Evolutionary conservation across 2,888 invertebrate species (phyloP).

Genomic region (Drosophila bunnanda): DNA sequence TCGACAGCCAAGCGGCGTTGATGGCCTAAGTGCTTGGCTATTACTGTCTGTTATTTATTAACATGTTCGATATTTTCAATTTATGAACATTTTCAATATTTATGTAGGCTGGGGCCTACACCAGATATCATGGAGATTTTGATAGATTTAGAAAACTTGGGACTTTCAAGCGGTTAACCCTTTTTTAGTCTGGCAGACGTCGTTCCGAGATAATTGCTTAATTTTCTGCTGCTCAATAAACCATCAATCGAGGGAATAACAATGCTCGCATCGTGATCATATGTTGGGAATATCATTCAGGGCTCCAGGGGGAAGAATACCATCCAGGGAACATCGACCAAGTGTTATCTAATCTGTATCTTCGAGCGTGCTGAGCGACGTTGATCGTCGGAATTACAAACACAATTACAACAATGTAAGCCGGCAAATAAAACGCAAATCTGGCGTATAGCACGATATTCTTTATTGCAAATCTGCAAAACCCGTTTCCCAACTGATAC

Average conservation of each 20-base stretch:
- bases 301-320: neutral
- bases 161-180: slow-evolving; percentile 2
- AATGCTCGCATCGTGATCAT: slow-evolving; percentile 67
- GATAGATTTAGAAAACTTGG: neutral
- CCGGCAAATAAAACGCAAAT: slow-evolving; percentile 73
- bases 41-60: neutral
- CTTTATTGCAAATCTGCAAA: slow-evolving; percentile 76
- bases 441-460: slow-evolving; percentile 82
- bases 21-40: slow-evolving; percentile 67
- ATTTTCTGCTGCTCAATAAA: slow-evolving; percentile 68
- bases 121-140: neutral
- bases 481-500: slow-evolving; percentile 76
- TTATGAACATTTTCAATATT: neutral
- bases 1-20: slow-evolving; percentile 66
- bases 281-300: slow-evolving; percentile 55
- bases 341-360: slow-evolving; percentile 36
- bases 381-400: slow-evolving; percentile 49
- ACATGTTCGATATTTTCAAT: neutral
- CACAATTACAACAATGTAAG: slow-evolving; percentile 55
- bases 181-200: neutral
- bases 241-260: slow-evolving; percentile 26
- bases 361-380: slow-evolving; percentile 61
- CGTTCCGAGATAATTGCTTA: slow-evolving; percentile 68
- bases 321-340: slow-evolving; percentile 8
- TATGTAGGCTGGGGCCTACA: neutral